A percentile compares a stretch with the other conserved stretches of the same genome.
Evolutionary conservation across 2,113 vertebrate genomes (phyloP).

Genomic region (Alosa alosa): DNA sequence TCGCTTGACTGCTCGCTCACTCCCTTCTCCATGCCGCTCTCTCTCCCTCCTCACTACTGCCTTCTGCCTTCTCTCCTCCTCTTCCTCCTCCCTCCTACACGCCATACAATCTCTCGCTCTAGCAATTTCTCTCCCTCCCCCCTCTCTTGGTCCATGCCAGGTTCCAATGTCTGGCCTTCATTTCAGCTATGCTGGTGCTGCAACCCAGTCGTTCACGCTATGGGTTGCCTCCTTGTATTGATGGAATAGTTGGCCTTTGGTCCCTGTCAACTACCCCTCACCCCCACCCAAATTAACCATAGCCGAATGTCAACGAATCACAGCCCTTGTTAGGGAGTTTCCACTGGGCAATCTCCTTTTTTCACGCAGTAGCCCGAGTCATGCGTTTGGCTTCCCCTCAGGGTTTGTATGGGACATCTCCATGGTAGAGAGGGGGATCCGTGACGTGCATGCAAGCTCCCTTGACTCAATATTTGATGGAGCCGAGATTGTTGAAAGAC

Average conservation of each 20-base stretch:
- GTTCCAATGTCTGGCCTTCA: constrained; percentile 39
- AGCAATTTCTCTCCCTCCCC: background rate
- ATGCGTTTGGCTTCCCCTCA: constrained; percentile 41
- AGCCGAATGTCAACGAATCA: constrained; percentile 30
- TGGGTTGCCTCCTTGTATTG: constrained; percentile 10
- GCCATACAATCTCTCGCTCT: background rate
- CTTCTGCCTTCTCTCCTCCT: background rate
- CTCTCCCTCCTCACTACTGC: background rate
- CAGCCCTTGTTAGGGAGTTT: constrained; percentile 55
- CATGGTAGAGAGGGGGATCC: background rate
- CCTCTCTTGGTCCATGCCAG: background rate
- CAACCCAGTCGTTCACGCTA: constrained; percentile 2
- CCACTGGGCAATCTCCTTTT: constrained; percentile 38
- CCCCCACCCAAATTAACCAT: background rate
- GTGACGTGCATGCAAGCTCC: constrained; percentile 37
- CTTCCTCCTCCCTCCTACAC: background rate
- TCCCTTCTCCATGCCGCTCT: background rate
- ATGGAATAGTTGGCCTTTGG: constrained; percentile 41
- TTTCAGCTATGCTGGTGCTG: constrained; percentile 17
- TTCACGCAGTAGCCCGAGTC: constrained; percentile 47
- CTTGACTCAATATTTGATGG: background rate
- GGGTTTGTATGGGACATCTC: constrained; percentile 5
- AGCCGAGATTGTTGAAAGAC: constrained; percentile 38
- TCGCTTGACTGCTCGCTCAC: background rate
- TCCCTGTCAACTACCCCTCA: constrained; percentile 35